These are phyloP conservation scores for Calidris pugnax DNA, from an alignment of 2,113 vertebrate species.

Conservation along the genomic window DNA sequence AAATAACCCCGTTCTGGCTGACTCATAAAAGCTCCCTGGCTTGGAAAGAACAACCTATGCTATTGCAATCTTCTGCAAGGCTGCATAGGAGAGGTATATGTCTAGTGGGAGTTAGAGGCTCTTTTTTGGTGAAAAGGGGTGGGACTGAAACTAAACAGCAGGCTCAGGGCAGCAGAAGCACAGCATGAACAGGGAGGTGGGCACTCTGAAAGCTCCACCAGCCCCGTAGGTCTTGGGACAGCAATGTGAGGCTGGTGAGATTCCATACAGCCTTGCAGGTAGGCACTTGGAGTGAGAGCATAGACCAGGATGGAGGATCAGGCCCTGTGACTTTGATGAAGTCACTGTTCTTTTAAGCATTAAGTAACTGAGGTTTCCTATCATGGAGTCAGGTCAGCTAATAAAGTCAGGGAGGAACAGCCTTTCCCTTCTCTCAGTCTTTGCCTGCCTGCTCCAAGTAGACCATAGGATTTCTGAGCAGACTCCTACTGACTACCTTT, in stretches of 20 bases:
- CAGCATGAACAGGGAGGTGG: fast-evolving
- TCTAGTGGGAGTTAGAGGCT: neutral
- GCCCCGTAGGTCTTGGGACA: neutral
- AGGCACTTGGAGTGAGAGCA: neutral
- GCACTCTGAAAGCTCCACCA: neutral
- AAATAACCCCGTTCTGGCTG: neutral
- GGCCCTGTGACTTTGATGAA: neutral
- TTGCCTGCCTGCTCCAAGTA: neutral
- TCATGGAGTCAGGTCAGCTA: neutral
- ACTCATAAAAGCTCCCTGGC: neutral
- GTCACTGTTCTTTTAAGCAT: neutral
- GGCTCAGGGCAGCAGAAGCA: neutral
- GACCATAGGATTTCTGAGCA: neutral
- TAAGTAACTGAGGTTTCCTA: neutral
- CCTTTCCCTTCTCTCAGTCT: neutral
- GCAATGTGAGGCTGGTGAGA: fast-evolving
- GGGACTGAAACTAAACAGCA: neutral
- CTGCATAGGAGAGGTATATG: neutral
- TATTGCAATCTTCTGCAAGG: neutral
- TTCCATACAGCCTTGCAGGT: neutral
- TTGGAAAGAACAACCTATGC: neutral
- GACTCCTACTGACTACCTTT: neutral
- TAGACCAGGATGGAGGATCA: neutral
- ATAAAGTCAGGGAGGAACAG: neutral
- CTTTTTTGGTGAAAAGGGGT: neutral